Percentiles rank a stretch among this genome's conserved stretches.
Evolutionary conservation across 2,888 invertebrate genomes (phyloP).

Genomic region (Reticulitermes lucifugus): DNA sequence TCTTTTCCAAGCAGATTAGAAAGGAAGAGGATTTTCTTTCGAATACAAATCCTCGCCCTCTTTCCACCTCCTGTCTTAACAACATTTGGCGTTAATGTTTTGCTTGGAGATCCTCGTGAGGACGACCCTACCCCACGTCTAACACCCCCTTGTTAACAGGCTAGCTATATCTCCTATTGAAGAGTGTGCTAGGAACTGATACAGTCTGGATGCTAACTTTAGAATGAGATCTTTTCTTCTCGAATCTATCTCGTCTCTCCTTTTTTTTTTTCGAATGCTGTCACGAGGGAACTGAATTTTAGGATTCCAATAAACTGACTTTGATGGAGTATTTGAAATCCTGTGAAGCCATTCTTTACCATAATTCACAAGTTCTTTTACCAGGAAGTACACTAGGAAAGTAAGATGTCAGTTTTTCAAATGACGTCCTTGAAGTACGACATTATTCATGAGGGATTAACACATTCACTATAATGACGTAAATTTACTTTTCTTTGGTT

Average conservation of each 20-base stretch:
- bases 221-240: background rate
- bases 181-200: background rate
- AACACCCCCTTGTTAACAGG: constrained; percentile 1
- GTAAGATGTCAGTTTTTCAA: no score
- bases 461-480: no score
- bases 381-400: background rate
- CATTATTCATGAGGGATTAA: no score
- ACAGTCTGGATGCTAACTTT: constrained; percentile 18
- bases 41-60: background rate
- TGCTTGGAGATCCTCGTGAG: background rate
- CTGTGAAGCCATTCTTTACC: background rate
- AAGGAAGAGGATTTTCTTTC: no score
- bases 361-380: background rate
- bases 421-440: no score
- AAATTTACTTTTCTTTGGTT: no score
- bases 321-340: constrained; percentile 14
- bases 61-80: background rate
- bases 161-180: background rate
- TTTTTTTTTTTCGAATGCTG: background rate
- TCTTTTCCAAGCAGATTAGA: no score
- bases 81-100: background rate
- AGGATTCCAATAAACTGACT: constrained; percentile 22
- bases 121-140: background rate
- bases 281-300: constrained; percentile 30
- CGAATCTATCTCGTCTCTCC: constrained; percentile 12